Conservation (phyloP, 2,113 vertebrate species). For the Leptobrachium leishanense region DNA sequence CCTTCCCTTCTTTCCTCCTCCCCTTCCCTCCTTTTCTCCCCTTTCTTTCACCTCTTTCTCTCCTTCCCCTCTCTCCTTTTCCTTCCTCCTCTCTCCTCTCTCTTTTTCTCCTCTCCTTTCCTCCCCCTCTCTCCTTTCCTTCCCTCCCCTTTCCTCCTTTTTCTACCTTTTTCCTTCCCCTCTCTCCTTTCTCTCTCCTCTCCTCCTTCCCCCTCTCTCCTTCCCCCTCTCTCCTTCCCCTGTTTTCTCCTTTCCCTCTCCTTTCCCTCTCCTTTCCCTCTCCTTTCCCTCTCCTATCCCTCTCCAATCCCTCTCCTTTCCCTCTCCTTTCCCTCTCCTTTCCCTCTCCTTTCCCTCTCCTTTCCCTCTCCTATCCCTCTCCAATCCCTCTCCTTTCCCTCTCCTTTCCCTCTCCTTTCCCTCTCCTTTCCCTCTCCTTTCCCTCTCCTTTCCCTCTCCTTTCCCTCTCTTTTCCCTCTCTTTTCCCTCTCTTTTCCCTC, state of each 20-base stretch:
- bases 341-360: too few relatives aligned
- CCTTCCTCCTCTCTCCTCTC: background rate
- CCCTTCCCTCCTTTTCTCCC: too few relatives aligned
- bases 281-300: too few relatives aligned
- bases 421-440: background rate
- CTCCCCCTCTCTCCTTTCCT: background rate
- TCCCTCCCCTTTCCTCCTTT: background rate
- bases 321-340: too few relatives aligned
- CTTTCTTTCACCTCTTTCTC: background rate
- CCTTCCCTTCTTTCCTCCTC: background rate
- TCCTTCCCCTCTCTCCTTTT: too few relatives aligned
- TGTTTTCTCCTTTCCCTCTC: too few relatives aligned
- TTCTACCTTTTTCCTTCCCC: background rate
- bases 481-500: background rate
- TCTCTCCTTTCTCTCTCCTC: background rate
- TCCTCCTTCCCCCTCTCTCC: background rate
- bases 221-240: too few relatives aligned
- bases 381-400: background rate
- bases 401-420: background rate
- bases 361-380: background rate
- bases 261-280: background rate
- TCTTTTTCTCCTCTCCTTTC: background rate
- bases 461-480: background rate
- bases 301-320: too few relatives aligned
- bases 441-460: background rate